Conservation (phyloP, 23 tunicate species). For the Pegea sp. region DNA sequence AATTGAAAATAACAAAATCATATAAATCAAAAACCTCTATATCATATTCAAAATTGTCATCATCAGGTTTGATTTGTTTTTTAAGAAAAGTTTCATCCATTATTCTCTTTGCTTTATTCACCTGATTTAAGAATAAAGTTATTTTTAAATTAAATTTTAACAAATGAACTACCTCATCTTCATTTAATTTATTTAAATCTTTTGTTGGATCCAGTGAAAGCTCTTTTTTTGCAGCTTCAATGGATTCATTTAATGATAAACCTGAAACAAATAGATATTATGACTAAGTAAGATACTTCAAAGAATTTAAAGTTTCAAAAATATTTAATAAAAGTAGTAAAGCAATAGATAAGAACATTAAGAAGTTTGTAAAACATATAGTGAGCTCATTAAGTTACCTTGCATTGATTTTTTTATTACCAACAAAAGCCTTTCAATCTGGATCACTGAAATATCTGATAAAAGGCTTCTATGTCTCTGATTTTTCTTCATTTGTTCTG, state of each 20-base stretch:
- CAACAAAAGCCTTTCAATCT: slow-evolving; percentile 44
- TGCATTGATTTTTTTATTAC: slow-evolving; percentile 45
- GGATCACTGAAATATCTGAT: slow-evolving; percentile 22
- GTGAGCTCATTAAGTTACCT: slow-evolving; percentile 8
- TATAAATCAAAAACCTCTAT: too few relatives aligned
- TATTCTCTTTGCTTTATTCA: slow-evolving; percentile 60
- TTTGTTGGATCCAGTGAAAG: slow-evolving; percentile 50
- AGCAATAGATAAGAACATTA: background rate
- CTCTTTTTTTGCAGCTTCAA: slow-evolving; percentile 20
- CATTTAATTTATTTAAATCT: slow-evolving; percentile 27
- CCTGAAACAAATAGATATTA: background rate
- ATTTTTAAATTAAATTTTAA: too few relatives aligned
- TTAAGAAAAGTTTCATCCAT: slow-evolving; percentile 56
- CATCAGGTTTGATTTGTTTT: slow-evolving; percentile 34
- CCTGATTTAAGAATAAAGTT: too few relatives aligned
- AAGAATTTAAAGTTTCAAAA: background rate
- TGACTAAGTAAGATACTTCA: background rate
- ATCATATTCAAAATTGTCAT: slow-evolving; percentile 45
- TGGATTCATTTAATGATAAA: slow-evolving; percentile 16
- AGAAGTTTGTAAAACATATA: too few relatives aligned
- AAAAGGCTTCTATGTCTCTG: slow-evolving; percentile 49
- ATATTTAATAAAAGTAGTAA: background rate
- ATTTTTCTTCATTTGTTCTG: slow-evolving; percentile 45
- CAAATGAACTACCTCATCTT: slow-evolving; percentile 4
- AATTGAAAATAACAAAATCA: too few relatives aligned